Evolutionary conservation across 2,888 invertebrate species (phyloP).

Genomic region (Darwinula stevensoni): DNA sequence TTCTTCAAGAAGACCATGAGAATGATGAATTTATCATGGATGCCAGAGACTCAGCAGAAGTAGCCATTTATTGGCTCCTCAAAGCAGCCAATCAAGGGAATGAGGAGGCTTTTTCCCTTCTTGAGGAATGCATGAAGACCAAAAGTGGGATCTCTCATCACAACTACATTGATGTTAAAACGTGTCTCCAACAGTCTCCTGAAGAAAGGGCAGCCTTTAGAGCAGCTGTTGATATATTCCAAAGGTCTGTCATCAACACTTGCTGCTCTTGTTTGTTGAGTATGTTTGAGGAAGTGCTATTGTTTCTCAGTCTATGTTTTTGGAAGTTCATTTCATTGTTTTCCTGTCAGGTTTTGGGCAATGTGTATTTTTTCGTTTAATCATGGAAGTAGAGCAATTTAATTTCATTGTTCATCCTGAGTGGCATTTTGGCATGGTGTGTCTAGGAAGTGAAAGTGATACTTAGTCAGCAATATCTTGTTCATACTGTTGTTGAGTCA

Average conservation of each 20-base stretch:
- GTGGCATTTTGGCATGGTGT: too few relatives aligned
- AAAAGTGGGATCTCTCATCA: constrained; percentile 41
- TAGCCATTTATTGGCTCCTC: constrained; percentile 69
- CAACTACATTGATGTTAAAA: constrained; percentile 37
- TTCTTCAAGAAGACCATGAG: constrained; percentile 29
- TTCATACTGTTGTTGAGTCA: too few relatives aligned
- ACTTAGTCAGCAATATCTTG: too few relatives aligned
- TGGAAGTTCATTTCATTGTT: too few relatives aligned
- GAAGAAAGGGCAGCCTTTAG: constrained; percentile 61
- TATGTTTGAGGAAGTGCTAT: too few relatives aligned
- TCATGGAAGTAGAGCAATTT: too few relatives aligned
- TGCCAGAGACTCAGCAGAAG: constrained; percentile 26
- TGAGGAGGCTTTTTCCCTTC: constrained; percentile 46
- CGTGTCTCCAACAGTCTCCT: constrained; percentile 50
- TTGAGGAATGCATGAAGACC: constrained; percentile 18
- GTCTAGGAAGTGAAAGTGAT: too few relatives aligned
- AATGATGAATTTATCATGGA: neutral
- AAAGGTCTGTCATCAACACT: neutral
- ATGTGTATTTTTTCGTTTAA: too few relatives aligned
- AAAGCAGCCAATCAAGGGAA: constrained; percentile 77
- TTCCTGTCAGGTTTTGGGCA: too few relatives aligned
- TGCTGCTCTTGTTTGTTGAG: too few relatives aligned
- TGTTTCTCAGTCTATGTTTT: too few relatives aligned
- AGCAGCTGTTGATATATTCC: constrained; percentile 56
- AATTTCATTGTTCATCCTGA: too few relatives aligned